These are phyloP conservation scores for Palythoa caribaeorum DNA, from an alignment of 92 coral and sea anemone species.

Conservation along the genomic window DNA sequence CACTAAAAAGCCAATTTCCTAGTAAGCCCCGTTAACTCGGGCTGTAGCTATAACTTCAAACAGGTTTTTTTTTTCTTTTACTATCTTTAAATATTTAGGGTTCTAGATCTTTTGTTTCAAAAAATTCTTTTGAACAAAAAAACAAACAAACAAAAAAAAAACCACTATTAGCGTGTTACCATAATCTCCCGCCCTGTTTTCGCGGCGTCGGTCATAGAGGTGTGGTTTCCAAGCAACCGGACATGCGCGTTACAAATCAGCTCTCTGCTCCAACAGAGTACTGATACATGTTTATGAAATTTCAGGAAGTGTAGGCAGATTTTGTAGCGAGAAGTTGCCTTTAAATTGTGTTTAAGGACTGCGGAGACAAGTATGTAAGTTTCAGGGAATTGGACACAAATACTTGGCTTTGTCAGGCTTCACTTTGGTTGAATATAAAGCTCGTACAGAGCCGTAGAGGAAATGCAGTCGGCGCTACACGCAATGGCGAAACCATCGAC, in stretches of 20 bases:
- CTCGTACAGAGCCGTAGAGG: slow-evolving; percentile 24
- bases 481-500: slow-evolving; percentile 86
- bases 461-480: slow-evolving; percentile 75
- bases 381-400: background rate
- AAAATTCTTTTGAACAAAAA: too few species aligned
- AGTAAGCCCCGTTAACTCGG: too few species aligned
- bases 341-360: background rate
- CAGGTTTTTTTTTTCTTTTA: too few species aligned
- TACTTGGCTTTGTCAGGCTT: background rate
- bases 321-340: background rate
- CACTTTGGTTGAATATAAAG: background rate
- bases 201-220: background rate
- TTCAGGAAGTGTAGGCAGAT: background rate
- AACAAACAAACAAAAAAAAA: too few species aligned
- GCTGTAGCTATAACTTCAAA: too few species aligned
- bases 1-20: too few species aligned
- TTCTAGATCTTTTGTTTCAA: too few species aligned
- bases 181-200: background rate
- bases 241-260: slow-evolving; percentile 28
- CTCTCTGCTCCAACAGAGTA: background rate
- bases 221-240: slow-evolving; percentile 27
- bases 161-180: too few species aligned
- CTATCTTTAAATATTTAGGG: too few species aligned
- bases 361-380: background rate
- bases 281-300: background rate